Evolutionary conservation across 2,113 vertebrate species (phyloP).

Genomic region (Atlantisia rogersi): DNA sequence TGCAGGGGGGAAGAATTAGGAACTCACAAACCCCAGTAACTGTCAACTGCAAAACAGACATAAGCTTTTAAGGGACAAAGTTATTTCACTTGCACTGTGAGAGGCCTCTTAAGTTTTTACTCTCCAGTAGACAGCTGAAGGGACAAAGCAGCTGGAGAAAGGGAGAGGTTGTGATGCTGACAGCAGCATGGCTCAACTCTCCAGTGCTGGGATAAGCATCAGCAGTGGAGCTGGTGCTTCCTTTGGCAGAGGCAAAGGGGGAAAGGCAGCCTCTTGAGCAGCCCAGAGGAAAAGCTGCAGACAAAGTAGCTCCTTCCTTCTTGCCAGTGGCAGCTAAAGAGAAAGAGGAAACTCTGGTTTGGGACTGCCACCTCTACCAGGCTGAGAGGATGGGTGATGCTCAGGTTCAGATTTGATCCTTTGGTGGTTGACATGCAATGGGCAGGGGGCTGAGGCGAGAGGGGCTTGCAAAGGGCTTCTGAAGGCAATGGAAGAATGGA

Average conservation of each 20-base stretch:
- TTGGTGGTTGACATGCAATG: background rate
- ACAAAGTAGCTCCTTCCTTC: background rate
- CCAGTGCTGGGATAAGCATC: background rate
- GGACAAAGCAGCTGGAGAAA: background rate
- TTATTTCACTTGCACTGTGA: background rate
- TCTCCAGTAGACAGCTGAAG: background rate
- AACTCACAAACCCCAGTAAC: background rate
- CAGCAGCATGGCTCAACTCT: background rate
- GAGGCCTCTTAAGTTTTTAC: background rate
- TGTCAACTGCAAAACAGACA: background rate
- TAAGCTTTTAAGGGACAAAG: background rate
- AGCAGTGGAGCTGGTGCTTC: background rate
- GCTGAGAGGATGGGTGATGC: background rate
- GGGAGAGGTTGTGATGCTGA: fast-evolving
- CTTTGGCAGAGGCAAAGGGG: background rate
- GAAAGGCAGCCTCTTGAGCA: background rate
- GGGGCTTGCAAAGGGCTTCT: background rate
- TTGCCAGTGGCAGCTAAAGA: background rate
- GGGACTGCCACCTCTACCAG: background rate
- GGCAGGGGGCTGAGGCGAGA: fast-evolving
- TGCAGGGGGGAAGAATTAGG: background rate
- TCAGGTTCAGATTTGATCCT: background rate
- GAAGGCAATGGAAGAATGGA: background rate
- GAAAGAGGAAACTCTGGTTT: background rate
- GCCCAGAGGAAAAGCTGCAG: background rate